Evolutionary conservation across 2,888 invertebrate species (phyloP).

Genomic region (Archips crataeganus): DNA sequence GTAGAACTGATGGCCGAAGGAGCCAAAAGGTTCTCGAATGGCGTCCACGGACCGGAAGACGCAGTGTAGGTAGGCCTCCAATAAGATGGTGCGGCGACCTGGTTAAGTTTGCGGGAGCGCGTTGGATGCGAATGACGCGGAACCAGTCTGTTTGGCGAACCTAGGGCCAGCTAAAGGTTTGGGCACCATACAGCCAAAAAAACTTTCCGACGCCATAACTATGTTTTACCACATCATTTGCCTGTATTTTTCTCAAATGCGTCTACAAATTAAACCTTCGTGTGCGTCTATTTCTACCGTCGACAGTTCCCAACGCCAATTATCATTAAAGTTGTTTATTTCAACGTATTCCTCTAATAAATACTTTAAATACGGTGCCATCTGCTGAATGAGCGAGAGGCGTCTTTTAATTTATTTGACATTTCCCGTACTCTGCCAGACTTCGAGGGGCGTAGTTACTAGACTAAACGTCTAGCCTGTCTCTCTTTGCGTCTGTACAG

Average conservation of each 20-base stretch:
- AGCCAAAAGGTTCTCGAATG: no score
- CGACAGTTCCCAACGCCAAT: conserved; percentile 9
- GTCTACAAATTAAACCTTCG: not conserved
- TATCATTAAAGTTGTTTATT: conserved; percentile 21
- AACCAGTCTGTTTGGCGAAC: no score
- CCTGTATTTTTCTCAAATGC: not conserved
- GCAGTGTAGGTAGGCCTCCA: no score
- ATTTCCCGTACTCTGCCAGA: conserved; percentile 22
- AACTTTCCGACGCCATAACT: not conserved
- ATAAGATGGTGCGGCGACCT: no score
- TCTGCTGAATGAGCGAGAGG: conserved; percentile 8
- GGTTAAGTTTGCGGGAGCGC: no score
- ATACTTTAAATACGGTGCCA: not conserved
- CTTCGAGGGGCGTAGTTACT: not conserved
- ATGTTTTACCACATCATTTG: no score
- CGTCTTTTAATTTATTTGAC: conserved; percentile 19
- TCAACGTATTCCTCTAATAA: conserved; percentile 7
- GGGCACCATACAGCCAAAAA: not conserved
- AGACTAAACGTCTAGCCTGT: not conserved
- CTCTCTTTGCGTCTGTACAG: not conserved
- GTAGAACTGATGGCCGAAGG: no score
- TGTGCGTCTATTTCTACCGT: conserved; percentile 13
- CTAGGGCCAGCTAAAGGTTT: no score
- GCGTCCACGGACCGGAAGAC: no score
- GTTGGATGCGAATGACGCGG: no score